Evolutionary conservation across 1,140 invertebrate species (phyloP).

Genomic region (Leptonema lineaticorne): DNA sequence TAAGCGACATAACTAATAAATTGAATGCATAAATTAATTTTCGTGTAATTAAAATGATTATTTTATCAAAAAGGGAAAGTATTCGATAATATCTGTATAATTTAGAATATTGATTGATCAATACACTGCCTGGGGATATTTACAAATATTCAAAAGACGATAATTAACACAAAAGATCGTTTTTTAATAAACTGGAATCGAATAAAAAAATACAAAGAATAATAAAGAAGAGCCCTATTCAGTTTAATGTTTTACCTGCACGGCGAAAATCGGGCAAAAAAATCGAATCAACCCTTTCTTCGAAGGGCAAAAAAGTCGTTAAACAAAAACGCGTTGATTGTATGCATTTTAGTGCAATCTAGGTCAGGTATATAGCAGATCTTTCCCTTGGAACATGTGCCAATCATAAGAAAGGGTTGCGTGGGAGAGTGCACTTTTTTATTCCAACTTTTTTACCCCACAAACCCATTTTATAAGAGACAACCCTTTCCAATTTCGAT

Average conservation of each 20-base stretch:
- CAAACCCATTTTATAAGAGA: slow-evolving; percentile 36
- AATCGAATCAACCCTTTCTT: not conserved
- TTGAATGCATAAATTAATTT: no score
- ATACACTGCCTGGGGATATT: not conserved
- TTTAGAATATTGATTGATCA: no score
- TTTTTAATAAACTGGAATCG: slow-evolving; percentile 21
- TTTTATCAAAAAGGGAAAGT: no score
- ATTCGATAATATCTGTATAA: no score
- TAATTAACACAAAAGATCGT: slow-evolving; percentile 1
- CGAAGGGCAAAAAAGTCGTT: slow-evolving; percentile 24
- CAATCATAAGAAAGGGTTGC: slow-evolving; percentile 42
- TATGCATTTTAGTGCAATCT: slow-evolving; percentile 40
- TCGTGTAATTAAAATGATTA: no score
- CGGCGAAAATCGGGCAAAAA: not conserved
- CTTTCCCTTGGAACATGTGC: slow-evolving; percentile 33
- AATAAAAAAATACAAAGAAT: no score
- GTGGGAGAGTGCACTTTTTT: slow-evolving; percentile 39
- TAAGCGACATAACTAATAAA: no score
- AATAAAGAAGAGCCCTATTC: no score
- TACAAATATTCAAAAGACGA: slow-evolving; percentile 11
- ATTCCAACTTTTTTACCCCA: slow-evolving; percentile 35
- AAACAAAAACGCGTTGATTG: slow-evolving; percentile 34
- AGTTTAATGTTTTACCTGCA: slow-evolving; percentile 16
- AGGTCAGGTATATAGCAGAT: slow-evolving; percentile 38
- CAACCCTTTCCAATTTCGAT: slow-evolving; percentile 20